Conservation (phyloP, 2,888 invertebrate genomes). For the Ectropis crepuscularia region DNA sequence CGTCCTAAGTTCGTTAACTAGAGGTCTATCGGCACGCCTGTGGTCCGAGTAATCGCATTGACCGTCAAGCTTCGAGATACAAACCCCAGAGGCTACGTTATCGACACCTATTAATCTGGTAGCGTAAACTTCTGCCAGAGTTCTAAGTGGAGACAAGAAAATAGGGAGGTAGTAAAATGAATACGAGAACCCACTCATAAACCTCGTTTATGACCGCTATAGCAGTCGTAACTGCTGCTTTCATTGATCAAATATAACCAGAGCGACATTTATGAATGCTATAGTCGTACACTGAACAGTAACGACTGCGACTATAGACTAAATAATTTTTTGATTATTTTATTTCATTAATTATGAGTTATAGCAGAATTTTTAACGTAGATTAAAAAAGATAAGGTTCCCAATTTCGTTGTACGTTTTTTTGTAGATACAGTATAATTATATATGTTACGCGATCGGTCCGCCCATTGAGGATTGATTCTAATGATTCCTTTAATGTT, state of each 20-base stretch:
- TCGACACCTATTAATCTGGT: conserved; percentile 10
- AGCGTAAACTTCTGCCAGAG: conserved; percentile 12
- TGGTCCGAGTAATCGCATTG: conserved; percentile 8
- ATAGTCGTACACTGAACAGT: neutral
- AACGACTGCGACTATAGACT: too few relatives aligned
- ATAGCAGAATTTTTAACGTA: too few relatives aligned
- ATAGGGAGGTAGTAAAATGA: conserved; percentile 6
- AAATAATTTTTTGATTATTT: too few relatives aligned
- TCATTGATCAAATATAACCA: neutral
- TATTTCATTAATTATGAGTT: too few relatives aligned
- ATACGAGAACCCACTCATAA: conserved; percentile 10
- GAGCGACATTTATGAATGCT: neutral
- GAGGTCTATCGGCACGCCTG: conserved; percentile 1
- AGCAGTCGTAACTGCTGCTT: neutral
- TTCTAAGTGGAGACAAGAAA: conserved; percentile 8
- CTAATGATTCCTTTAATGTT: too few relatives aligned
- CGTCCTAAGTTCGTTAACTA: conserved; percentile 1
- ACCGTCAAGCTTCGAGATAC: conserved; percentile 4
- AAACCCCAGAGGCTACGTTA: conserved; percentile 10
- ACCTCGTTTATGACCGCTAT: conserved; percentile 7
- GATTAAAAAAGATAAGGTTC: too few relatives aligned
- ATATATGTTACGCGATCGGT: too few relatives aligned
- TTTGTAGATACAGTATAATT: too few relatives aligned
- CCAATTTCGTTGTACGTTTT: too few relatives aligned
- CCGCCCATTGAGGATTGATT: too few relatives aligned